These are phyloP conservation scores for Tenthredo notha DNA, from an alignment of 2,888 invertebrate genomes.

Conservation along the genomic window DNA sequence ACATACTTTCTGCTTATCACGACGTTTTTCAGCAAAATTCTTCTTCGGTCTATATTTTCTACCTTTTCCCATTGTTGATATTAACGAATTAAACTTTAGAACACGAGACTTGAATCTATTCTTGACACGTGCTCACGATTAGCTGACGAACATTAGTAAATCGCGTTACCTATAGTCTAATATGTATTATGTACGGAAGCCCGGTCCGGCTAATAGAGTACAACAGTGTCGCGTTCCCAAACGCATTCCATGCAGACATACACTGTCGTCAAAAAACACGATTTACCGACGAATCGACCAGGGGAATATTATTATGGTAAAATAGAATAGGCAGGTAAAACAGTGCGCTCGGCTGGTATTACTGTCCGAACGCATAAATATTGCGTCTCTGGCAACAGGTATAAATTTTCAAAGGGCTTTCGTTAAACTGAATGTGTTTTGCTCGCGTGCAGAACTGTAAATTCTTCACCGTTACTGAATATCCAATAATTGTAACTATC, in stretches of 20 bases:
- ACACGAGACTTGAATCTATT: not conserved
- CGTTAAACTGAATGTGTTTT: not conserved
- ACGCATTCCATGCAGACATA: too few relatives aligned
- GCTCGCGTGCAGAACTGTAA: not conserved
- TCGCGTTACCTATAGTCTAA: not conserved
- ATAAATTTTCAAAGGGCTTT: too few relatives aligned
- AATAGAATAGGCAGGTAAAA: too few relatives aligned
- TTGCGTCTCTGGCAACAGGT: too few relatives aligned
- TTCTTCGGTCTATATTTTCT: constrained; percentile 73
- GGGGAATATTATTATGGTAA: too few relatives aligned
- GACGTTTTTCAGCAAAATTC: constrained; percentile 75
- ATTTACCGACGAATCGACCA: too few relatives aligned
- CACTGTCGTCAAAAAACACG: too few relatives aligned
- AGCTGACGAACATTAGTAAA: not conserved
- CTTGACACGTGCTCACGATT: constrained; percentile 7
- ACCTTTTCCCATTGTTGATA: constrained; percentile 70
- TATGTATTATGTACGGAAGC: too few relatives aligned
- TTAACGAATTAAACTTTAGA: not conserved
- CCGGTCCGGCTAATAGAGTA: too few relatives aligned
- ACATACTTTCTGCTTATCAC: constrained; percentile 73
- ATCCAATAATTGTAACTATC: not conserved
- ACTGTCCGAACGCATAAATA: too few relatives aligned
- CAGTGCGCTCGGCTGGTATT: too few relatives aligned
- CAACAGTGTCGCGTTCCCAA: too few relatives aligned
- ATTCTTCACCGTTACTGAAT: not conserved